Percentiles rank a stretch among this genome's conserved stretches.
phyloP scores from a whole-genome alignment of 2,113 vertebrate genomes.

The Rynchops niger region DNA sequence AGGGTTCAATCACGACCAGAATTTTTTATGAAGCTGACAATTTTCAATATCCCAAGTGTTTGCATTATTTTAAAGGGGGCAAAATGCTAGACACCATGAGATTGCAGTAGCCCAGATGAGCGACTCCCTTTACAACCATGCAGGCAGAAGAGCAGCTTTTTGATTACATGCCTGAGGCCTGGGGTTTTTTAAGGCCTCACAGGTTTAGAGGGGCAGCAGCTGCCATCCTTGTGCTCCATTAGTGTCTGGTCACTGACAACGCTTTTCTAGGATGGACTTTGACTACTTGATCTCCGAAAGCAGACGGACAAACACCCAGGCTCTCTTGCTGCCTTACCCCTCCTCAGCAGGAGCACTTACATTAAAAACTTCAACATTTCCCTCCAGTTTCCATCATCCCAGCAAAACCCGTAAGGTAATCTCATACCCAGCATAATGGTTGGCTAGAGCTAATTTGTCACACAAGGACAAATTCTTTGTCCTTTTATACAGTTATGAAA shows the following conservation, averaged over 20 bases:
- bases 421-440: neutral
- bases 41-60: neutral
- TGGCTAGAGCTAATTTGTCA: neutral
- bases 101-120: neutral
- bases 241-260: neutral
- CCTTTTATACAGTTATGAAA: slow-evolving; percentile 7
- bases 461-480: neutral
- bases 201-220: neutral
- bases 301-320: slow-evolving; percentile 26
- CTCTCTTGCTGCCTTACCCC: neutral
- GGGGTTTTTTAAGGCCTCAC: neutral
- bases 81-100: accelerated
- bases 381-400: neutral
- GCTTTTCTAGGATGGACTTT: neutral
- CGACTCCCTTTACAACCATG: neutral
- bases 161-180: neutral
- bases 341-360: accelerated
- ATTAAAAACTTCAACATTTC: neutral
- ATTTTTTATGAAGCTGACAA: accelerated
- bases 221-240: neutral
- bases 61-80: neutral
- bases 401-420: neutral
- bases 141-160: neutral
- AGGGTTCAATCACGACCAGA: neutral
- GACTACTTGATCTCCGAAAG: neutral